These are phyloP conservation scores for Perca schrenkii DNA, from an alignment of 2,113 vertebrate genomes.

Conservation along the genomic window DNA sequence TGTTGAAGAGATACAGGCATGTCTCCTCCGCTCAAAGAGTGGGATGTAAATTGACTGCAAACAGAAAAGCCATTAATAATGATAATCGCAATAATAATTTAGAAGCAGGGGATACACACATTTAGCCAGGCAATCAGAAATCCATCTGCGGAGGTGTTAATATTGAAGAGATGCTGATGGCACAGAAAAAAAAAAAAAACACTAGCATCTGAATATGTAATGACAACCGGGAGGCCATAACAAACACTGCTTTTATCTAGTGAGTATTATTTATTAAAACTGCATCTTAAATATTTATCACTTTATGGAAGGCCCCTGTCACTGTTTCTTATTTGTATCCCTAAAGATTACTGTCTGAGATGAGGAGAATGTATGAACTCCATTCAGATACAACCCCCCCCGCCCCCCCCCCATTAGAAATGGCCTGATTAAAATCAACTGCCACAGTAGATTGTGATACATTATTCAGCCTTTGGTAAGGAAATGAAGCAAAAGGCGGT, in stretches of 20 bases:
- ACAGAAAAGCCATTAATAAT: slow-evolving; percentile 81
- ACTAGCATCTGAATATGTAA: slow-evolving; percentile 78
- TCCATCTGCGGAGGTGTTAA: slow-evolving; percentile 83
- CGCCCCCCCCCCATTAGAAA: slow-evolving; percentile 69
- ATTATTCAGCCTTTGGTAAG: slow-evolving; percentile 81
- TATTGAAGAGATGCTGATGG: slow-evolving; percentile 84
- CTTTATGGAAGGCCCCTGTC: slow-evolving; percentile 80
- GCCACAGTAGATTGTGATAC: slow-evolving; percentile 74
- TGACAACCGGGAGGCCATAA: slow-evolving; percentile 77
- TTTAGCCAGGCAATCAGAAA: slow-evolving; percentile 84
- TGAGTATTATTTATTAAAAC: slow-evolving; percentile 86
- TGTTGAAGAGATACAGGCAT: slow-evolving; percentile 30
- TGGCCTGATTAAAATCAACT: slow-evolving; percentile 81
- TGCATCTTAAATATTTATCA: slow-evolving; percentile 83
- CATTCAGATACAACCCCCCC: slow-evolving; percentile 64
- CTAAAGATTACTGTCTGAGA: slow-evolving; percentile 59
- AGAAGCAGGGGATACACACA: slow-evolving; percentile 78
- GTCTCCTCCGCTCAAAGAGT: slow-evolving; percentile 52
- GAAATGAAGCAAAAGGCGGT: slow-evolving; percentile 76
- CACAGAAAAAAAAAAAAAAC: slow-evolving; percentile 61
- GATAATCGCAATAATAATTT: slow-evolving; percentile 79
- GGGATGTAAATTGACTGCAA: slow-evolving; percentile 75
- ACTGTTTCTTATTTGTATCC: slow-evolving; percentile 73
- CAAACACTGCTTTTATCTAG: slow-evolving; percentile 82
- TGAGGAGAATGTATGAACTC: slow-evolving; percentile 54